Evolutionary conservation across 2,797 vertebrate genomes (phyloP).

Genomic region (Aselliscus stoliczkanus): DNA sequence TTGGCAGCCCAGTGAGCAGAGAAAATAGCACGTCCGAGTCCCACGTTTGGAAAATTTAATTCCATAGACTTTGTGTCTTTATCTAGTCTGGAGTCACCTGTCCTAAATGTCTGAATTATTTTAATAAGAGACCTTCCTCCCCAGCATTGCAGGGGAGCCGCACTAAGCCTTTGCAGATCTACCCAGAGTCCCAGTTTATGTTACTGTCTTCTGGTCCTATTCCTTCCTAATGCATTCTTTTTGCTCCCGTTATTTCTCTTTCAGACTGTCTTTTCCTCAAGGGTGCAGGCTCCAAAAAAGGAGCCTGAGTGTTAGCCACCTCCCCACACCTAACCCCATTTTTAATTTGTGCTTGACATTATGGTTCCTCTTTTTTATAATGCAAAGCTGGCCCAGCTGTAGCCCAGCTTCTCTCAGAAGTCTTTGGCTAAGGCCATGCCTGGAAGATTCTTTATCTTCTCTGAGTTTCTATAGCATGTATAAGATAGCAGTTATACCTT

Average conservation of each 20-base stretch:
- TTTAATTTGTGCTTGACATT: neutral
- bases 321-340: neutral
- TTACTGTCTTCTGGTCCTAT: neutral
- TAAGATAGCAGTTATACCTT: neutral
- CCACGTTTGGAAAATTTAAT: neutral
- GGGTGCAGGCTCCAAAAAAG: neutral
- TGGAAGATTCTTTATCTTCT: neutral
- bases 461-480: neutral
- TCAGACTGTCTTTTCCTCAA: neutral
- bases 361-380: neutral
- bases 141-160: neutral
- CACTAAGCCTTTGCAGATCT: neutral
- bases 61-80: neutral
- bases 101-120: constrained; percentile 28
- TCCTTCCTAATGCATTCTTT: neutral
- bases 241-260: neutral
- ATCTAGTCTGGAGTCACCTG: neutral
- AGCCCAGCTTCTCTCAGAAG: neutral
- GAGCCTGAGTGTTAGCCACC: neutral
- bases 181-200: neutral
- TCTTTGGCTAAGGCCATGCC: neutral
- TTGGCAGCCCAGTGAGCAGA: neutral
- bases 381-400: neutral
- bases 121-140: neutral
- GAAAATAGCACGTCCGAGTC: neutral